These are phyloP conservation scores for Gerris lacustris DNA, from an alignment of 2,888 invertebrate genomes.

Conservation along the genomic window DNA sequence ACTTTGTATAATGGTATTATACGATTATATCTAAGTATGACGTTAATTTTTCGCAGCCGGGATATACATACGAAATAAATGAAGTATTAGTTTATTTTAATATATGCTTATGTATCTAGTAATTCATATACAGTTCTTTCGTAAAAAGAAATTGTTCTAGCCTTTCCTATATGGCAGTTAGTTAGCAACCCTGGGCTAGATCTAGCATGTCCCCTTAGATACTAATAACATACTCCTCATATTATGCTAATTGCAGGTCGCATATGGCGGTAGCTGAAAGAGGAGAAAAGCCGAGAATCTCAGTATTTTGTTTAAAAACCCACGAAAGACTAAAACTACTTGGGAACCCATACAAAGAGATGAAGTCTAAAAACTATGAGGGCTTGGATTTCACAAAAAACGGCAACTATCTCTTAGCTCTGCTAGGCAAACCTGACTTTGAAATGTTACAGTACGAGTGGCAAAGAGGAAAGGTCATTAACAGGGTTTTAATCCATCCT, in stretches of 20 bases:
- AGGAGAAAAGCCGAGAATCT: conserved; percentile 49
- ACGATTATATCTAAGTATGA: too few species aligned
- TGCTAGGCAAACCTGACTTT: conserved; percentile 75
- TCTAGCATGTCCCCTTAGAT: too few species aligned
- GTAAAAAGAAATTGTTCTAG: too few species aligned
- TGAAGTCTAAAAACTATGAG: conserved; percentile 50
- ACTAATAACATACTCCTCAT: too few species aligned
- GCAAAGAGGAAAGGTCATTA: conserved; percentile 60
- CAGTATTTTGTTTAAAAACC: conserved; percentile 57
- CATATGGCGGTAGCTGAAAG: conserved; percentile 43
- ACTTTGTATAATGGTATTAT: too few species aligned
- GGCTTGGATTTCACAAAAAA: conserved; percentile 69
- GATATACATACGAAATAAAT: too few species aligned
- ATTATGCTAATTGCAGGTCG: conserved; percentile 40
- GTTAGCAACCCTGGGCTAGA: too few species aligned
- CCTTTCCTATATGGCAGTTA: too few species aligned
- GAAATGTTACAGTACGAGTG: conserved; percentile 65
- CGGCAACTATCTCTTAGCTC: conserved; percentile 62
- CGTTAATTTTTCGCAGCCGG: too few species aligned
- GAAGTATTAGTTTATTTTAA: too few species aligned
- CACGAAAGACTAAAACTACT: conserved; percentile 56
- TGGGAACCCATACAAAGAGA: conserved; percentile 48
- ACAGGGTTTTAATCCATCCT: background rate
- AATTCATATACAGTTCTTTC: too few species aligned
- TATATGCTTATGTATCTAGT: too few species aligned